Base-by-base conservation (phyloP, 2,113 vertebrate genomes). In the Hippocampus mohnikei region DNA sequence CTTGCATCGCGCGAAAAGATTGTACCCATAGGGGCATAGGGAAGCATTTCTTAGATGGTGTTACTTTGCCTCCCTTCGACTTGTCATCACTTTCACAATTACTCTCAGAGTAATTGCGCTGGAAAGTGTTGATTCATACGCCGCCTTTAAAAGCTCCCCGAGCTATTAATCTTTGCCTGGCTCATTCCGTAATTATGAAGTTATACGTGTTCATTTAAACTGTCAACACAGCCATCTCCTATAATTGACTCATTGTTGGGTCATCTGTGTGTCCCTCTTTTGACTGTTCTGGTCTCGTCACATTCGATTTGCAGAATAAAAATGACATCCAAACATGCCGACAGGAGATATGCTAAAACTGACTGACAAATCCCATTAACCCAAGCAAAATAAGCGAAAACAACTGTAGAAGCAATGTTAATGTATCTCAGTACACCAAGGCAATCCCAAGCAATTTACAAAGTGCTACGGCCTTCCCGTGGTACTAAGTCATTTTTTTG, bases 131-230 rank as follows among this genome's bases (percentile, higher is more conserved):
- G 62, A 73, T 66, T 81, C 44, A 37, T 65, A 27, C 65, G 70
- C 55, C 42, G 23, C 9, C 73, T 40, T 37, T 60, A 59, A 77
- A 46, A 42, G 7, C 66, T 68, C 56, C 74, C 62, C 66, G 27
- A 69, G 69, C 75, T 75, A 69, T 78, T 81, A 59, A 80, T 85
- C 68, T 84, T 58, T 55, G 27, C 29, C 69, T 23, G 68, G 64
- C 70, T 73, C 44, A 29, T 62, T 74, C 58, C 66, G 53, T 81
- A 83, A 83, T 85, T 73, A 74, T 63, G 44, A 74, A 69, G 72
- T 67, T 76, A 44, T 52, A 76, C 78, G 84, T 87, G 73, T 74
- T 84, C 48, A 84, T 83, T 85, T 68, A 74, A 72, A 81, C 37
- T 78, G 61, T 85, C 64, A 37, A 72, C 76, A 66, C 64, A 71